Conservation (phyloP, 2,888 invertebrate species). For the Troilus luridus region DNA sequence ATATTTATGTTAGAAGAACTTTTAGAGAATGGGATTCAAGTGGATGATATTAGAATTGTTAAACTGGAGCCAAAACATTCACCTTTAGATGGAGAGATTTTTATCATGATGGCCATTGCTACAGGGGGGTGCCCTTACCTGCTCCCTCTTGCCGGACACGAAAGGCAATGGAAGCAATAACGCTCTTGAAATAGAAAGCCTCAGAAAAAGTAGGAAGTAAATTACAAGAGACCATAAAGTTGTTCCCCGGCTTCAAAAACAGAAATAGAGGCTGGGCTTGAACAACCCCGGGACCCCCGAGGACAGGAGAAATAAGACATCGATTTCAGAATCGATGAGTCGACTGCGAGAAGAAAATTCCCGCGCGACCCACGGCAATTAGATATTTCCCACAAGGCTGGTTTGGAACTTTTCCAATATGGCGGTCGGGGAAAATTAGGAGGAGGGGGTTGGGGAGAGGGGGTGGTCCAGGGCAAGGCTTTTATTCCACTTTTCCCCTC, state of each 20-base stretch:
- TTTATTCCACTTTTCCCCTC: constrained; percentile 59
- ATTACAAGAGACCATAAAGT: constrained; percentile 51
- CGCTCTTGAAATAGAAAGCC: constrained; percentile 37
- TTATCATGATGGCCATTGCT: neutral
- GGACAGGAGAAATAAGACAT: constrained; percentile 54
- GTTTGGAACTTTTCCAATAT: constrained; percentile 61
- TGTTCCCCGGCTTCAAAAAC: constrained; percentile 50
- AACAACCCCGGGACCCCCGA: constrained; percentile 9
- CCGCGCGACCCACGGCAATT: constrained; percentile 57
- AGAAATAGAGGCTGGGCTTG: constrained; percentile 48
- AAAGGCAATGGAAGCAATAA: constrained; percentile 38
- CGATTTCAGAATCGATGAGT: constrained; percentile 59
- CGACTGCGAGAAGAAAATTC: constrained; percentile 44
- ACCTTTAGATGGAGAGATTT: neutral
- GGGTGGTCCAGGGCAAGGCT: constrained; percentile 51
- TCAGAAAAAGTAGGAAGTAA: constrained; percentile 46
- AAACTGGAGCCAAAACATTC: neutral
- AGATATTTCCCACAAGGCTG: constrained; percentile 59
- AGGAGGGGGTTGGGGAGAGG: constrained; percentile 8
- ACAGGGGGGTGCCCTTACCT: neutral
- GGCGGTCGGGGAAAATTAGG: constrained; percentile 57
- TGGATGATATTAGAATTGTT: neutral
- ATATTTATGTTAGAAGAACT: no score
- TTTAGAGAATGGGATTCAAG: neutral
- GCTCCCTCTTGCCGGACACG: neutral